Evolutionary conservation across 2,797 vertebrate species (phyloP), one percentile per base, ranked within the genome.

Genomic region (Peromyscus attwateri): DNA sequence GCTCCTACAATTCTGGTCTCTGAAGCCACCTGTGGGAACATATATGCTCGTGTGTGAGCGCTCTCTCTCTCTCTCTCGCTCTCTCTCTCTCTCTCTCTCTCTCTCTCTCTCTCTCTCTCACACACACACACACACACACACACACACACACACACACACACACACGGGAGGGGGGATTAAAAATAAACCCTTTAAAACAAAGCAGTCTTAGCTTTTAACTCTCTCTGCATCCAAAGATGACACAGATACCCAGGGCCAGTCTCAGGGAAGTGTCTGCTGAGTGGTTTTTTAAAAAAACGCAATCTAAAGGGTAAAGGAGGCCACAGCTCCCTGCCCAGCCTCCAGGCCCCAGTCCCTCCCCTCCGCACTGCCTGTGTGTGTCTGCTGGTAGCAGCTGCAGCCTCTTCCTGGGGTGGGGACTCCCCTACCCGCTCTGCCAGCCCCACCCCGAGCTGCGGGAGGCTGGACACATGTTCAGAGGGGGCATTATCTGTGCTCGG

Each of bases 401-500:
- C 31, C 90, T 80, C 76, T 79, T 40, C 64, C 85, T 2, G 11
- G 87, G 84, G 49, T 1, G 0, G 77, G 49, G 64, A 71, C 87
- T 70, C 92, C 89, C 57, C 25, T 1, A 62, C 62, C 43, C 84
- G 43, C 0, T 52, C 75, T 57, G 14, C 0, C 2, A 80, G 64
- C 83, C 94, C 96, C 92, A 43, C 96, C 95, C 84, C 6, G 1
- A 92, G 93, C 97, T 21, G 16, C 94, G 46, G 97, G 96, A 95
- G 94, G 95, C 87, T 71, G 46, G 95, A 98, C 96, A 93, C 97
- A 91, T 97, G 97, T 98, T 97, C 64, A 3, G 77, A 90, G 46
- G n/a, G 98, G 97, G 96, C 55, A 75, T 98, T 97, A 96, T 97
- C 97, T 77, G 68, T n/a, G 96, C 98, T 97, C 93, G 68, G 97